Evolutionary conservation across 2,888 invertebrate species (phyloP).

Genomic region (Hirtodrosophila trivittata): DNA sequence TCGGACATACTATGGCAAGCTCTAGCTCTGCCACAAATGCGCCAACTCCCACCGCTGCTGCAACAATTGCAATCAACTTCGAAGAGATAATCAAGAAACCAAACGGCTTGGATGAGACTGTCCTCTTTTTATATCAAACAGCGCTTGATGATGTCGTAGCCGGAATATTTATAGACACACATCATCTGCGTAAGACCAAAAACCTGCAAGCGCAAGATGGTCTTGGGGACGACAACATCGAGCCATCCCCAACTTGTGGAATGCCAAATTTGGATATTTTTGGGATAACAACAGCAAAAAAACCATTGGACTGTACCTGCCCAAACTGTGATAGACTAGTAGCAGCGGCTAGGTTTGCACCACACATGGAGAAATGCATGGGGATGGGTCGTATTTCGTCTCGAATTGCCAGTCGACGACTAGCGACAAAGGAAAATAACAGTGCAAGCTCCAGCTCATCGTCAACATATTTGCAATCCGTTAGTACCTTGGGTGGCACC

Average conservation of each 20-base stretch:
- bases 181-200: conserved; percentile 89
- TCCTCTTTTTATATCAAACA: conserved; percentile 88
- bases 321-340: conserved; percentile 85
- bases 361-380: conserved; percentile 97
- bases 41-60: conserved; percentile 20
- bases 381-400: conserved; percentile 97
- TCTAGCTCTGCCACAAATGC: conserved; percentile 5
- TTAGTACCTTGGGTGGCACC: conserved; percentile 85
- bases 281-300: conserved; percentile 92
- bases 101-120: conserved; percentile 87
- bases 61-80: conserved; percentile 73
- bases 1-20: conserved; percentile 18
- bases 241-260: conserved; percentile 86
- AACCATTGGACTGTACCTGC: conserved; percentile 88
- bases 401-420: conserved; percentile 92
- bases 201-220: conserved; percentile 88
- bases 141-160: conserved; percentile 90
- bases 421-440: conserved; percentile 89
- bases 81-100: conserved; percentile 81
- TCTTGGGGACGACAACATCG: conserved; percentile 85
- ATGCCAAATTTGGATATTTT: conserved; percentile 93
- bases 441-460: conserved; percentile 76
- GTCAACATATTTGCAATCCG: conserved; percentile 86
- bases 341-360: conserved; percentile 94
- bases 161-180: conserved; percentile 90